Evolutionary conservation across 1,140 invertebrate genomes (phyloP), one percentile per base, ranked within the genome.

Genomic region (Augochlora pura): DNA sequence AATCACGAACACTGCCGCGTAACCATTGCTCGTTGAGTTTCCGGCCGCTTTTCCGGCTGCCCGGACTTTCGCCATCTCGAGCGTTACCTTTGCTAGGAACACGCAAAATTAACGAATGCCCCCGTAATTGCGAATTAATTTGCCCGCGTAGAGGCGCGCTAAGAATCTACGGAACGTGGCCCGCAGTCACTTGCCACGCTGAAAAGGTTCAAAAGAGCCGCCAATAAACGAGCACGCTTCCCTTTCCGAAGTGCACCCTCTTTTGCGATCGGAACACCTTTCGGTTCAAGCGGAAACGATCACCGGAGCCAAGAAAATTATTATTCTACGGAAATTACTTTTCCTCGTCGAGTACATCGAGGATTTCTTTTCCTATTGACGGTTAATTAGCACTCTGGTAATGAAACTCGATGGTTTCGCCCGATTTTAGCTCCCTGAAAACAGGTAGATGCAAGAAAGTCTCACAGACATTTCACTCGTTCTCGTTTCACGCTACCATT

Each of bases 121-220:
- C 7, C 25, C 66, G 65, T 82, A 82, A 82, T 82, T 80, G 46
- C 65, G 59, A 82, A 80, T 82, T 80, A 82, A 82, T 82, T 80
- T 52, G 77, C 27, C 80, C 38, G 27, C 52, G 32, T 25, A 60
- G 39, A 54, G 52, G 32, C 62, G 27, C 64, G 63, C 63, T 62
- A 68, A 79, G 69, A 68, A 78, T 78, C 68, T 54, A 23, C 39
- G 71, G 21, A 81, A 77, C 64, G 74, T 39, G 65, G 25, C 62
- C 69, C 64, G 57, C 38, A 21, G 54, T 32, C 60, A 39, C 70
- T 71, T 57, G 25, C 80, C 12, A 16, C 68, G 63, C 71, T 49
- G 57, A 67, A 70, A 32, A 49, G 63, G 25, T n/a, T 21, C 70
- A 42, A 65, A 52, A 74, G 63, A 39, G 63, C 16, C 39, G 52